These are phyloP conservation scores for Hippopotamus amphibius DNA, from an alignment of 2,113 vertebrate genomes.

Conservation along the genomic window DNA sequence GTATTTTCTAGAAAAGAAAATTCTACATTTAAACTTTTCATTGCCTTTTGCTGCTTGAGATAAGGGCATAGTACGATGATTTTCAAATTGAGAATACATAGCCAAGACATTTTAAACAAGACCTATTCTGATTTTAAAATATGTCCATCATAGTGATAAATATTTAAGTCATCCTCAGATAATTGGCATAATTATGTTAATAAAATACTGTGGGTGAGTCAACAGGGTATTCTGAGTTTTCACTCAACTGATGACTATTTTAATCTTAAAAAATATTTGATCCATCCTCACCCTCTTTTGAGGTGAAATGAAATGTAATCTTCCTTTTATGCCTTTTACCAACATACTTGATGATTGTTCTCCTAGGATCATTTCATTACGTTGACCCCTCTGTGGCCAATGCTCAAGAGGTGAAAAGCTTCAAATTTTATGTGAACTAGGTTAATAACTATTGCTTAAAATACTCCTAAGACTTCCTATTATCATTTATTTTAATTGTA, in stretches of 20 bases:
- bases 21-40: conserved; percentile 46
- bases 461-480: background rate
- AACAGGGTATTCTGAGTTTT: conserved; percentile 9
- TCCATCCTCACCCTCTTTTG: background rate
- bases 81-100: conserved; percentile 58
- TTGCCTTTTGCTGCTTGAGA: conserved; percentile 51
- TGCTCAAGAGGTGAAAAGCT: background rate
- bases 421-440: background rate
- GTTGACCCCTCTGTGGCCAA: background rate
- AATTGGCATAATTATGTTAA: conserved; percentile 47
- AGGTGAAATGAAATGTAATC: background rate
- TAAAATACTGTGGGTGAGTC: conserved; percentile 52
- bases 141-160: conserved; percentile 34
- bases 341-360: background rate
- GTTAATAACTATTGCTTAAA: background rate
- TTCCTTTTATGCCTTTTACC: background rate
- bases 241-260: background rate
- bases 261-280: conserved; percentile 42
- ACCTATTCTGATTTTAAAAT: background rate
- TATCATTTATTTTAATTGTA: background rate
- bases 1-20: background rate
- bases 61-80: background rate
- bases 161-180: background rate
- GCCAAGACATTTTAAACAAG: conserved; percentile 55
- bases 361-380: background rate